Percentiles rank a stretch among this genome's conserved stretches.
These are phyloP conservation scores for Helogale parvula DNA, from an alignment of 2,113 vertebrate species.

Conservation along the genomic window DNA sequence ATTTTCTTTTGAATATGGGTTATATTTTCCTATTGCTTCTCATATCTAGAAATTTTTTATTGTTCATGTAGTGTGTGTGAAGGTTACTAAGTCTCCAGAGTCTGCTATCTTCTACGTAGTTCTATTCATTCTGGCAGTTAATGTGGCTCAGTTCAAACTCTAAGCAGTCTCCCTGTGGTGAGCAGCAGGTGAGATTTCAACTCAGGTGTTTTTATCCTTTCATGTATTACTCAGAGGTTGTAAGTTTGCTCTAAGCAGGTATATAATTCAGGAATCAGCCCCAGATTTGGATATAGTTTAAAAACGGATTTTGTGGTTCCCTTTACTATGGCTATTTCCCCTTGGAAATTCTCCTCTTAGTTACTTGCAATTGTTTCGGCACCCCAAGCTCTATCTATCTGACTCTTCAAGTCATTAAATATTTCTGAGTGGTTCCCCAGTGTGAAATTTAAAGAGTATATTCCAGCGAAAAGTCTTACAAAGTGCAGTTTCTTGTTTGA, in stretches of 20 bases:
- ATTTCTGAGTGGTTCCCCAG: not conserved
- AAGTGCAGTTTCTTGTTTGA: not conserved
- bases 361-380: not conserved
- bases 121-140: not conserved
- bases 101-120: not conserved
- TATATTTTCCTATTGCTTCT: not conserved
- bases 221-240: not conserved
- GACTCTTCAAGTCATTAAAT: not conserved
- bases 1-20: not conserved
- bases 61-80: not conserved
- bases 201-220: not conserved
- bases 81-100: not conserved
- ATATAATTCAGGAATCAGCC: not conserved
- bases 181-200: not conserved
- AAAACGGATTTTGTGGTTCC: not conserved
- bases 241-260: not conserved
- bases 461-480: not conserved
- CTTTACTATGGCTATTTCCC: not conserved
- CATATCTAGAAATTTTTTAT: not conserved
- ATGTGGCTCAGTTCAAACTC: not conserved
- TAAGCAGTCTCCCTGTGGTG: not conserved
- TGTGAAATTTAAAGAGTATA: not conserved
- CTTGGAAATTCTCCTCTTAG: not conserved
- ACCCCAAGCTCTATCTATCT: not conserved
- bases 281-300: not conserved